phyloP scores from a whole-genome alignment of 1,140 invertebrate species.

The Hyles vespertilio region DNA sequence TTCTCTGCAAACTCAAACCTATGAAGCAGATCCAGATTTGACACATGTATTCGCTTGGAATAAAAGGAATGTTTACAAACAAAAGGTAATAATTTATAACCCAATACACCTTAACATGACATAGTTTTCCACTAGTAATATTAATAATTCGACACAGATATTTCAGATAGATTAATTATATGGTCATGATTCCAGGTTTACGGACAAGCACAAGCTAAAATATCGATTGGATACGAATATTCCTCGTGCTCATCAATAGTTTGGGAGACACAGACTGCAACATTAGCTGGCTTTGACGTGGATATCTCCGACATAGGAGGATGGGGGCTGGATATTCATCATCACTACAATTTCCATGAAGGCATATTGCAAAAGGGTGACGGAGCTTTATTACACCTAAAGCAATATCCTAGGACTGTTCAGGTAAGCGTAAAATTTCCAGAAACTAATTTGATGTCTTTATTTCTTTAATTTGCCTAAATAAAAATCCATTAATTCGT shows the following conservation, averaged over 20 bases:
- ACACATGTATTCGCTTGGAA: constrained; percentile 98
- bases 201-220: constrained; percentile 89
- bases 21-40: constrained; percentile 96
- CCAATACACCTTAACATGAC: no score
- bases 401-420: constrained; percentile 92
- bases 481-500: no score
- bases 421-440: constrained; percentile 62
- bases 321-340: constrained; percentile 98
- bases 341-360: constrained; percentile 98
- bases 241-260: constrained; percentile 89
- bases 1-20: constrained; percentile 91
- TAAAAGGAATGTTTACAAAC: constrained; percentile 97
- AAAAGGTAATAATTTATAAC: constrained; percentile 79
- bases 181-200: constrained; percentile 79
- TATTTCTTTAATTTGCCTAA: no score
- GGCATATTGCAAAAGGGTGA: constrained; percentile 98
- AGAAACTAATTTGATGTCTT: no score
- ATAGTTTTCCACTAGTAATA: no score
- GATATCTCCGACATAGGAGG: constrained; percentile 97
- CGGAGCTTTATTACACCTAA: constrained; percentile 93
- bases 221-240: constrained; percentile 97
- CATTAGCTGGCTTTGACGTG: constrained; percentile 96
- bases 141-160: no score
- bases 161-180: neutral
- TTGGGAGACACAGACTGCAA: constrained; percentile 96